A percentile compares a stretch with the other conserved stretches of the same genome.
Evolutionary conservation across 1,140 invertebrate species (phyloP).

Genomic region (Psilanteris sp.): DNA sequence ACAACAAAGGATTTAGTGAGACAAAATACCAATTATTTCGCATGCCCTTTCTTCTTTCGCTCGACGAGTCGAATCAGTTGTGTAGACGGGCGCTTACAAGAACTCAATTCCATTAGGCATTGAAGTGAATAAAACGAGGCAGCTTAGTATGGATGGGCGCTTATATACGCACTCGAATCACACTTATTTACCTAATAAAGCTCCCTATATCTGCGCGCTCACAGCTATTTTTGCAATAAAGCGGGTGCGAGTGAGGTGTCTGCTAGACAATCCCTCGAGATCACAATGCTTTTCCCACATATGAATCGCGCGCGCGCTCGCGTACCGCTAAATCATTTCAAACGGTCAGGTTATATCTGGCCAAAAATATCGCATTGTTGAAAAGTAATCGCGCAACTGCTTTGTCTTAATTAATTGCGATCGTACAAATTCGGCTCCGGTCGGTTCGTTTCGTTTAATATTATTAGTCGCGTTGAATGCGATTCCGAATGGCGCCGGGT

Average conservation of each 20-base stretch:
- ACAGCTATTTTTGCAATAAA: slow-evolving; percentile 68
- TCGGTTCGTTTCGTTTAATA: too few relatives aligned
- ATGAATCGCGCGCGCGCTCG: slow-evolving; percentile 56
- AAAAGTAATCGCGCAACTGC: not conserved
- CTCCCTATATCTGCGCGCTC: slow-evolving; percentile 60
- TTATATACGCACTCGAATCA: slow-evolving; percentile 73
- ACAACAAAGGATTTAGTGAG: slow-evolving; percentile 73
- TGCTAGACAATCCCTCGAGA: slow-evolving; percentile 73
- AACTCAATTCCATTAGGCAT: slow-evolving; percentile 77
- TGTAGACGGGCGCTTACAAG: slow-evolving; percentile 69
- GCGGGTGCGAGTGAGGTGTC: slow-evolving; percentile 71
- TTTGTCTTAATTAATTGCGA: too few relatives aligned
- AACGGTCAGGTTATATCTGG: slow-evolving; percentile 23
- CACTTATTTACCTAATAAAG: slow-evolving; percentile 77
- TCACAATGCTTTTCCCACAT: slow-evolving; percentile 74
- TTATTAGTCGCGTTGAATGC: too few relatives aligned
- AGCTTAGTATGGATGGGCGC: slow-evolving; percentile 70
- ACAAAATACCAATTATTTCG: slow-evolving; percentile 76
- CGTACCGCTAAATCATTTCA: slow-evolving; percentile 72
- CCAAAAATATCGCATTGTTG: slow-evolving; percentile 1
- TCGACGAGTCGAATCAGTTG: slow-evolving; percentile 46
- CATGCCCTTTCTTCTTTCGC: slow-evolving; percentile 65
- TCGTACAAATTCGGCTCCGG: too few relatives aligned
- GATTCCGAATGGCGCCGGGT: too few relatives aligned
- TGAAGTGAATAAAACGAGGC: slow-evolving; percentile 76